Percentiles rank a stretch among this genome's conserved stretches.
phyloP scores from a whole-genome alignment of 2,888 invertebrate genomes.

The Gnatocerus cornutus region DNA sequence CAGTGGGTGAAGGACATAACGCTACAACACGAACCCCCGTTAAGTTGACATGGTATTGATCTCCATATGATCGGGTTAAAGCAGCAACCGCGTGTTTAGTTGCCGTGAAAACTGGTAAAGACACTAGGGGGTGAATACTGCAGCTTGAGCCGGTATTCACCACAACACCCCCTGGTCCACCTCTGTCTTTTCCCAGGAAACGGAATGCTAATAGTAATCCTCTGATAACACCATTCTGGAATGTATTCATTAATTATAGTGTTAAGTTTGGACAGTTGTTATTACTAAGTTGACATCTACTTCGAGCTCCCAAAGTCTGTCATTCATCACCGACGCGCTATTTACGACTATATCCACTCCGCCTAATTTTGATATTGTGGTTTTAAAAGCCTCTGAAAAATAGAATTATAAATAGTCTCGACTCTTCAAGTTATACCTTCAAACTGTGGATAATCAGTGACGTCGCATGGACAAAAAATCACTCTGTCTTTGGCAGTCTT shows the following conservation, averaged over 20 bases:
- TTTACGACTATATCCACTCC: constrained; percentile 82
- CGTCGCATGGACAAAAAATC: constrained; percentile 83
- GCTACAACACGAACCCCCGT: constrained; percentile 83
- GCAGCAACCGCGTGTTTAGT: constrained; percentile 85
- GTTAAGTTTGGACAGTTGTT: constrained; percentile 39
- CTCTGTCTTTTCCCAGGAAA: constrained; percentile 84
- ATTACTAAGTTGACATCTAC: constrained; percentile 82
- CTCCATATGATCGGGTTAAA: constrained; percentile 83
- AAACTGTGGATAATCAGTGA: constrained; percentile 85
- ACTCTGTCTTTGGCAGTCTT: constrained; percentile 82
- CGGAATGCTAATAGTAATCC: constrained; percentile 83
- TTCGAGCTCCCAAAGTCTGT: constrained; percentile 67
- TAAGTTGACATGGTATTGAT: constrained; percentile 81
- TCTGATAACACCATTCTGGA: constrained; percentile 84
- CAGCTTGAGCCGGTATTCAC: constrained; percentile 85
- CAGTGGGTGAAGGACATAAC: constrained; percentile 81
- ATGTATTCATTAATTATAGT: constrained; percentile 14
- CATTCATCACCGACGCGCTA: constrained; percentile 68
- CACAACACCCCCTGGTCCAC: constrained; percentile 84
- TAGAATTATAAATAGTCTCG: neutral
- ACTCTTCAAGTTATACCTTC: constrained; percentile 74
- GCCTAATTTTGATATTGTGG: constrained; percentile 81
- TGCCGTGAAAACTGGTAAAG: constrained; percentile 84
- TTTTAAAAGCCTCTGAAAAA: constrained; percentile 81
- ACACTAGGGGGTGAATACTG: constrained; percentile 80